phyloP scores from a whole-genome alignment of 2,888 invertebrate genomes.

The Actias luna region DNA sequence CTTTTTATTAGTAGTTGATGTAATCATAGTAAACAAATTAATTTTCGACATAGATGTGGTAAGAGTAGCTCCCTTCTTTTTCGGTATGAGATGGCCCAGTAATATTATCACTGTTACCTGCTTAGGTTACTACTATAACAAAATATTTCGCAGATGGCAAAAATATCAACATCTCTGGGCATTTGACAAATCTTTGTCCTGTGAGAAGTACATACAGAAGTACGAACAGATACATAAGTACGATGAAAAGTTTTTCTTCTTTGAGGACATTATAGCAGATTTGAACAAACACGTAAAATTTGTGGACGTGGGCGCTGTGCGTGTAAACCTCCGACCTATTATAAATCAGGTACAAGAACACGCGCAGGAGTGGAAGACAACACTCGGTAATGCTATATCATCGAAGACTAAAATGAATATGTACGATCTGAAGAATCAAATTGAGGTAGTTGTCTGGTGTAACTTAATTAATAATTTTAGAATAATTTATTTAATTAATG shows the following conservation, averaged over 20 bases:
- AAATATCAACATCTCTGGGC: constrained; percentile 89
- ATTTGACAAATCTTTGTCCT: constrained; percentile 86
- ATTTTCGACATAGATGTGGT: no score
- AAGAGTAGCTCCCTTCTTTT: no score
- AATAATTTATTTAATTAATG: not conserved
- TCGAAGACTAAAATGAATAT: constrained; percentile 85
- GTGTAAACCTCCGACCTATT: constrained; percentile 88
- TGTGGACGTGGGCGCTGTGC: constrained; percentile 85
- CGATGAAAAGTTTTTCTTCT: constrained; percentile 93
- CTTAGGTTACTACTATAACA: not conserved
- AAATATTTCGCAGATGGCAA: constrained; percentile 81
- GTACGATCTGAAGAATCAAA: constrained; percentile 84
- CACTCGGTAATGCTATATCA: constrained; percentile 86
- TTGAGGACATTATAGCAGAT: constrained; percentile 87
- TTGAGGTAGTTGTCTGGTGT: constrained; percentile 88
- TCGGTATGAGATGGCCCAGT: no score
- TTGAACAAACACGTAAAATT: constrained; percentile 81
- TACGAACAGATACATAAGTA: constrained; percentile 80
- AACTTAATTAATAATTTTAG: not conserved
- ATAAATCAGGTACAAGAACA: constrained; percentile 84
- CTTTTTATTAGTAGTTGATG: no score
- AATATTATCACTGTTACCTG: no score
- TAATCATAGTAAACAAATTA: no score
- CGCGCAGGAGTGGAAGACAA: constrained; percentile 90
- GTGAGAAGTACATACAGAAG: constrained; percentile 89